phyloP scores from a whole-genome alignment of 2,113 vertebrate genomes.

The Alligator mississippiensis region DNA sequence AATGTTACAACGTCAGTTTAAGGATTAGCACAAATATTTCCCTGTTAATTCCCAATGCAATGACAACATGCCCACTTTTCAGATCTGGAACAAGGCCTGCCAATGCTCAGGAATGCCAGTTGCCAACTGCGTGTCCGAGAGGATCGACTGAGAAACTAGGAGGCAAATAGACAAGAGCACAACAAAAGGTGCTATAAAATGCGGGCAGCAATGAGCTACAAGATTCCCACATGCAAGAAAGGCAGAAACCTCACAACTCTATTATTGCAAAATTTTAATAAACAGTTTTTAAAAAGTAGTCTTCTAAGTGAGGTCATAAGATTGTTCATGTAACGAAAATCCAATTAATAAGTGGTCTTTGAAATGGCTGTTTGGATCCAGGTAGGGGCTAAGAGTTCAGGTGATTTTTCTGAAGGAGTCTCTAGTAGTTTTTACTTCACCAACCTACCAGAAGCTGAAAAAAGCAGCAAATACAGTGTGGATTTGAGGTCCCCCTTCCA shows the following conservation, averaged over 20 bases:
- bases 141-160: background rate
- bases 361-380: background rate
- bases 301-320: background rate
- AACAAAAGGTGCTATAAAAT: background rate
- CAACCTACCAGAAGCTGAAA: background rate
- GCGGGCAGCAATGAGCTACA: background rate
- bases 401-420: background rate
- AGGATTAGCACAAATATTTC: background rate
- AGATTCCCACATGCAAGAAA: background rate
- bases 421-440: background rate
- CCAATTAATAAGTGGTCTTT: background rate
- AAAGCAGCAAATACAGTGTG: background rate
- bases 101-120: background rate
- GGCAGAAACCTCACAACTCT: background rate
- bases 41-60: background rate
- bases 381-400: background rate
- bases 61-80: constrained; percentile 23
- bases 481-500: background rate
- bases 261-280: background rate
- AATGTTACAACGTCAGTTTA: background rate
- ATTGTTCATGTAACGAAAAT: background rate
- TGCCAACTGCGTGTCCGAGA: background rate
- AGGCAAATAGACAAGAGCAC: background rate
- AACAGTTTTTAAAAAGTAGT: background rate
- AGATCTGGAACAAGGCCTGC: background rate